Base-by-base conservation (phyloP, 1,140 invertebrate genomes). In the Pseudomyrmex sp. region DNA sequence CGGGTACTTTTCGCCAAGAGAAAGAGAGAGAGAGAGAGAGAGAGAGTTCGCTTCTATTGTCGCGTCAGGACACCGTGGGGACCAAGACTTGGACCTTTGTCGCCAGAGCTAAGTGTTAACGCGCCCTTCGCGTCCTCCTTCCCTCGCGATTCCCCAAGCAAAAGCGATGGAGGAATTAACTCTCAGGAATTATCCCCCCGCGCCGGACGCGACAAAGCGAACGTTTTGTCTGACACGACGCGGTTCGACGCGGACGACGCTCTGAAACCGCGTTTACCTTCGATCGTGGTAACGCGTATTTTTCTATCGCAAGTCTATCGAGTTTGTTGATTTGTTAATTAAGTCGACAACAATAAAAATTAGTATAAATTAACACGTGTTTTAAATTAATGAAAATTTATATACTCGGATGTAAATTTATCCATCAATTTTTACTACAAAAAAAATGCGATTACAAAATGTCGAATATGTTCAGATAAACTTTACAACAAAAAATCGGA, bases 71-170 rank as follows among this genome's bases (percentile, higher is more conserved):
- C 85, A 82, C 83, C 84, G 72, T 88, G 66, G 86, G 75, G 88
- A 85, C 83, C 83, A 87, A 90, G 88, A 93, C 93, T 93, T 93
- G 90, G 89, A 93, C 91, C 90, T 93, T 93, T 92, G 92, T 93
- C 90, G 88, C 73, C 48, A 69, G 73, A 79, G 83, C 86, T 89
- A 90, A 93, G 91, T 91, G 91, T 93, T 93, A 93, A 93, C 91
- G 89, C 85, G 85, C 89, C 90, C 89, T 92, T 91, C 75, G 76
- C 48, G 86, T 73, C 79, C 54, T 69, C 82, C 62, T 73, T 58
- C 62, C 61, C n/a, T 44, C 65, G 35, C 35, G 48, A 48, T 46
- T 59, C 74, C 18, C 52, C 63, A 44, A 63, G 79, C 82, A 70
- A 56, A 82, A 70, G 69, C 82, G 84, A 80, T 82, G 88, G 82